Evolutionary conservation across 2,888 invertebrate genomes (phyloP), one percentile per base, ranked within the genome.

Genomic region (Pristionchus japonicus): DNA sequence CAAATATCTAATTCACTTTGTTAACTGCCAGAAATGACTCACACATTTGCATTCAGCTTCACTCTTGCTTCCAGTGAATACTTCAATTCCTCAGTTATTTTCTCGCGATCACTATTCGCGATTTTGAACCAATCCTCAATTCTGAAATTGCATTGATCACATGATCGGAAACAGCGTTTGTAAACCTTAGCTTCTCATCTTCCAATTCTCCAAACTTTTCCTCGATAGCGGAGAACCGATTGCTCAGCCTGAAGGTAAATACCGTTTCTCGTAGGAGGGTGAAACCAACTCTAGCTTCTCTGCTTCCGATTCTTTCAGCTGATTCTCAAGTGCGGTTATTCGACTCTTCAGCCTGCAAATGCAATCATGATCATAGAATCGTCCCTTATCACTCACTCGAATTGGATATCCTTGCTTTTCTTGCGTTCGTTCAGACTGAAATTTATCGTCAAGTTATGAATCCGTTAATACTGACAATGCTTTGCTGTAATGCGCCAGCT

Each of bases 121-220:
- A 20, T 37, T 37, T 37, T 70, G 0, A 70, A 17, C 57, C 57
- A 57, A 6, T 57, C 11, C 13, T 67, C 67, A 9, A 77, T 27
- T 11, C 77, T 77, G 43, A 77, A 77, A 77, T n/a, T n/a, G n/a
- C n/a, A n/a, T n/a, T n/a, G n/a, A 77, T 27, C 37, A 74, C 37
- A 74, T 74, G 1, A 40, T 64, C 31, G 2, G 13, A 9, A 9
- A 23, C 57, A 67, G 9, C 15, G 15, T 4, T 67, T 31, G 11
- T 70, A 23, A 2, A 40, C 37, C 70, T 37, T 70, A 37, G 37
- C 70, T 70, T 70, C 20, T 70, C 70, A 15, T 70, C 37, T 70
- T 70, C 61, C 27, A 27, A 9, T 3, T 27, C 9, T 11, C 27
- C 27, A 6, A n/a, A 27, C 6, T 11, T n/a, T 1, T 3, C 3